Base-by-base conservation (phyloP, 2,888 invertebrate species). In the Synergus gifuensis region DNA sequence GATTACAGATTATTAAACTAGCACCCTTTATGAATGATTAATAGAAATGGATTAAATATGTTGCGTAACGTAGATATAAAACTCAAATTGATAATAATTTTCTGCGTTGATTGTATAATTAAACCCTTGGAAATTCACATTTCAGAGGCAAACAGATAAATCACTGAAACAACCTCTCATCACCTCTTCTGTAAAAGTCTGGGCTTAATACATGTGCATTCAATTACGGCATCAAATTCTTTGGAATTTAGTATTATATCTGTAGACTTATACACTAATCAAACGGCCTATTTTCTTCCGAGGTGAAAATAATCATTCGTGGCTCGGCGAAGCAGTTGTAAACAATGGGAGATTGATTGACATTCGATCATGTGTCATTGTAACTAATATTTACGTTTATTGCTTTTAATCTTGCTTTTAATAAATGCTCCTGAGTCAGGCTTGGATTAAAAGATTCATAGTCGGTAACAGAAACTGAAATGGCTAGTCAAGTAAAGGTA, bases 261-360 rank as follows among this genome's bases (percentile, higher is more conserved):
- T 28, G 28, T 28, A 28, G 28, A 18, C 16, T 8, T 1, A 7
- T 40, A 49, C 8, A 69, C 69, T 69, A 69, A 69, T 69, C 69
- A 28, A 49, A 69, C 22, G 69, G 49, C 69, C 69, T 69, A 69
- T 46, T 69, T 69, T 69, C 69, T 69, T 69, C 28, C 44, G 67
- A 67, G 22, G 22, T 67, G 22, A 67, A 67, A 67, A 67, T 46
- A 67, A 67, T 67, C 22, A 67, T 67, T 67, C 66, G 44, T 28
- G 12, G 44, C 44, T 69, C 22, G 46, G 22, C 44, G 16, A 22
- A 46, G 18, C 42, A 44, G 11, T n/a, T 16, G 36, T 8, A 44
- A 46, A 22, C 46, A 28, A 67, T 42, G 18, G 3, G 66, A 66
- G 42, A 69, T 49, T 69, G 69, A 69, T 69, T 69, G 46, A 16